Conservation (phyloP, 2,888 invertebrate genomes). For the Heliconius charithonia region DNA sequence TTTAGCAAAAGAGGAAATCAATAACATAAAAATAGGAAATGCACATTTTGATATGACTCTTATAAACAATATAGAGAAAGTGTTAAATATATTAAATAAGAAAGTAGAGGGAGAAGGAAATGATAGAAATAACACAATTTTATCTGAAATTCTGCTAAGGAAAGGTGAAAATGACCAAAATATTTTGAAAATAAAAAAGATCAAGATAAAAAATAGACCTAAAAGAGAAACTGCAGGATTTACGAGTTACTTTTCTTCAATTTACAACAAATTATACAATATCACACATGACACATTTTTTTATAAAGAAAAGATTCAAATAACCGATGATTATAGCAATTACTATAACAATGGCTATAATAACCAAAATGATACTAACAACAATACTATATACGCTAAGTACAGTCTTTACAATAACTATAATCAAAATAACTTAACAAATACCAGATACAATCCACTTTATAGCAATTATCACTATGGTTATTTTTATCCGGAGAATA, state of each 20-base stretch:
- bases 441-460: neutral
- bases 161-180: neutral
- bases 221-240: constrained; percentile 11
- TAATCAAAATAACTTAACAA: constrained; percentile 10
- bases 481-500: constrained; percentile 11
- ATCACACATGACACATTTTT: neutral
- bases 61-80: neutral
- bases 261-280: constrained; percentile 29
- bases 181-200: neutral
- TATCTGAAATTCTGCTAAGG: neutral
- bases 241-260: neutral
- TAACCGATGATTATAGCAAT: constrained; percentile 9
- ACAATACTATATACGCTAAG: constrained; percentile 6
- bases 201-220: neutral
- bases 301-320: neutral
- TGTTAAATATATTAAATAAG: neutral
- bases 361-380: neutral
- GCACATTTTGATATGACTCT: neutral
- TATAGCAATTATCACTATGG: constrained; percentile 3
- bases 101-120: neutral
- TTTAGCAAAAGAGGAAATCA: neutral
- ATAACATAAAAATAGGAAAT: neutral
- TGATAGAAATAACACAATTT: neutral
- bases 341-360: neutral
- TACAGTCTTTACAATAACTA: constrained; percentile 10